These are phyloP conservation scores for Tamandua tetradactyla DNA, from an alignment of 2,797 vertebrate species.

Conservation along the genomic window DNA sequence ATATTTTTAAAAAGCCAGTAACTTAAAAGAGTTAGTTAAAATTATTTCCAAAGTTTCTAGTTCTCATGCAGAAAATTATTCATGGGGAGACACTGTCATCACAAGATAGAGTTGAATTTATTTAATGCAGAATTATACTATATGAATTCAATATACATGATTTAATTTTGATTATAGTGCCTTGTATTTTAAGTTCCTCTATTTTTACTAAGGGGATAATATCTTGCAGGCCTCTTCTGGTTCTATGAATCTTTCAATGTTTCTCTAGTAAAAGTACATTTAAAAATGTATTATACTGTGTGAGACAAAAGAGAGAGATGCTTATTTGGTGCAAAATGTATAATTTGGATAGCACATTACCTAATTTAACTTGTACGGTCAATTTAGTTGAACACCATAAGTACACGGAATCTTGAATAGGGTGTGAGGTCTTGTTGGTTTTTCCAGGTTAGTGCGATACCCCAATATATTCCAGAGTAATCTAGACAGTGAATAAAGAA, in stretches of 20 bases:
- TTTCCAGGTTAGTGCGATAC: too few species aligned
- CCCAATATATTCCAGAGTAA: too few species aligned
- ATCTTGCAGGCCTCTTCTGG: neutral
- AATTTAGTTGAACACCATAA: too few species aligned
- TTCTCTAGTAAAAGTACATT: conserved; percentile 18
- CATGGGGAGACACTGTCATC: neutral
- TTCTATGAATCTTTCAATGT: neutral
- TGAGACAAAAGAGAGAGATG: too few species aligned
- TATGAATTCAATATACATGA: conserved; percentile 34
- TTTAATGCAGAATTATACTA: neutral
- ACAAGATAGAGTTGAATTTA: neutral
- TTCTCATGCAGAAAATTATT: neutral
- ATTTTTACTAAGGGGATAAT: conserved; percentile 1
- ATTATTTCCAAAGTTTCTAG: neutral
- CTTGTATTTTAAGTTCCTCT: neutral
- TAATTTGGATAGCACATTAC: too few species aligned
- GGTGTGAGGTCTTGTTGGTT: too few species aligned
- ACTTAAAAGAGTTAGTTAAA: neutral
- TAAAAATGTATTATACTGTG: too few species aligned
- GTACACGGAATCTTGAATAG: too few species aligned
- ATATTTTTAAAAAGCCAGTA: neutral
- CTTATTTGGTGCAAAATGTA: too few species aligned
- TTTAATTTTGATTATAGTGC: conserved; percentile 47
- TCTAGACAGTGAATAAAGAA: too few species aligned
- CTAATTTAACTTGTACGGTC: too few species aligned